Conservation (phyloP, 1,140 invertebrate species). For the Drosophila oshimai region DNA sequence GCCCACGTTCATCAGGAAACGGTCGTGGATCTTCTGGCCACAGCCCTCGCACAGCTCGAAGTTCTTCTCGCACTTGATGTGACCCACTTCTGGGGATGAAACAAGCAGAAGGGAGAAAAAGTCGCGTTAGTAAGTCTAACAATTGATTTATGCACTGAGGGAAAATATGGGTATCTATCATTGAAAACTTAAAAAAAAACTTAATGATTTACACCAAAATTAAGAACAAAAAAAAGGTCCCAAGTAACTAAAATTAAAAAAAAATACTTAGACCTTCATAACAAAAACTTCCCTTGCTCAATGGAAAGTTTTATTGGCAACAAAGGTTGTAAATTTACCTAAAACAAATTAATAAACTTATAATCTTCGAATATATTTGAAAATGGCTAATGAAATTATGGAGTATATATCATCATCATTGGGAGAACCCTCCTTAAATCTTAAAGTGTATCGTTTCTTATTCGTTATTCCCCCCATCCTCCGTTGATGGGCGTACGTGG, state of each 20-base stretch:
- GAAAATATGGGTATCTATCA: too few species aligned
- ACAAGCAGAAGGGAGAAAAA: neutral
- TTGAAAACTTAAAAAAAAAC: neutral
- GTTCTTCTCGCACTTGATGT: constrained; percentile 87
- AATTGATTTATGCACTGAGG: constrained; percentile 4
- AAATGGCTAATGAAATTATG: too few species aligned
- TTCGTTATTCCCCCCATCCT: neutral
- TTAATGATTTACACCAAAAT: neutral
- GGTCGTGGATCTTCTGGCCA: constrained; percentile 94
- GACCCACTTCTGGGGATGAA: constrained; percentile 77
- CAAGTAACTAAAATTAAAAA: too few species aligned
- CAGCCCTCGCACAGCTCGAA: constrained; percentile 94
- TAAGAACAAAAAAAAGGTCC: too few species aligned
- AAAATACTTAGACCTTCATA: too few species aligned
- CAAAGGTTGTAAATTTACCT: too few species aligned
- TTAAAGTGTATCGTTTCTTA: neutral
- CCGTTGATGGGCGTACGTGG: constrained; percentile 28
- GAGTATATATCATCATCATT: too few species aligned
- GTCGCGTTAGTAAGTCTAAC: constrained; percentile 6
- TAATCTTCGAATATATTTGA: too few species aligned
- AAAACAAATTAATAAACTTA: too few species aligned
- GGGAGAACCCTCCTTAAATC: neutral
- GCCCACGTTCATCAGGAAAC: constrained; percentile 95
- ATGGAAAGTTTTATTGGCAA: too few species aligned
- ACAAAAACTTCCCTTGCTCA: too few species aligned